Percentiles rank a stretch among this genome's conserved stretches.
Conservation (phyloP, 2,888 invertebrate genomes). For the Caradrina kadenii region DNA sequence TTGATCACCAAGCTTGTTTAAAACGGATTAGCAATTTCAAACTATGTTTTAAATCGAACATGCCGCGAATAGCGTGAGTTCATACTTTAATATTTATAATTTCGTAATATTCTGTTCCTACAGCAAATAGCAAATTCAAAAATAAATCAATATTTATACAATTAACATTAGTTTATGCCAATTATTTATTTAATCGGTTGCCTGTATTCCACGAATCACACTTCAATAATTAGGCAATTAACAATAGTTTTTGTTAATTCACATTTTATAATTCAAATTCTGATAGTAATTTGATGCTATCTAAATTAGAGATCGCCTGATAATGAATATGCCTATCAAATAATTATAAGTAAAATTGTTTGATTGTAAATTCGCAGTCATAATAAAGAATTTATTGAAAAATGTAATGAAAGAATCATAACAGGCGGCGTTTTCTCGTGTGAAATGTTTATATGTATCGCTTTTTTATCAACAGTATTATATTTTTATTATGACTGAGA, state of each 20-base stretch:
- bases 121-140: not conserved
- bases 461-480: not conserved
- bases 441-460: not conserved
- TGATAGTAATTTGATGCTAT: slow-evolving; percentile 18
- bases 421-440: not conserved
- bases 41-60: not conserved
- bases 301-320: slow-evolving; percentile 19
- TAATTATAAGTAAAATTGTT: slow-evolving; percentile 1
- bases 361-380: slow-evolving; percentile 34
- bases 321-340: slow-evolving; percentile 42
- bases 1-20: no score
- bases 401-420: not conserved
- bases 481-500: slow-evolving; percentile 14
- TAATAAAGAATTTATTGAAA: slow-evolving; percentile 3
- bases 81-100: not conserved
- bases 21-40: no score
- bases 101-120: not conserved
- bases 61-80: slow-evolving; percentile 6
- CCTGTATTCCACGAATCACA: slow-evolving; percentile 15
- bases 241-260: slow-evolving; percentile 18
- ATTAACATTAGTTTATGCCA: not conserved
- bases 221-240: slow-evolving; percentile 11
- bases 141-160: not conserved
- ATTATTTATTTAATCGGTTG: slow-evolving; percentile 18
- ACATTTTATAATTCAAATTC: slow-evolving; percentile 29